Evolutionary conservation across 1,140 invertebrate genomes (phyloP).

Genomic region (Drosophila mojavensis): DNA sequence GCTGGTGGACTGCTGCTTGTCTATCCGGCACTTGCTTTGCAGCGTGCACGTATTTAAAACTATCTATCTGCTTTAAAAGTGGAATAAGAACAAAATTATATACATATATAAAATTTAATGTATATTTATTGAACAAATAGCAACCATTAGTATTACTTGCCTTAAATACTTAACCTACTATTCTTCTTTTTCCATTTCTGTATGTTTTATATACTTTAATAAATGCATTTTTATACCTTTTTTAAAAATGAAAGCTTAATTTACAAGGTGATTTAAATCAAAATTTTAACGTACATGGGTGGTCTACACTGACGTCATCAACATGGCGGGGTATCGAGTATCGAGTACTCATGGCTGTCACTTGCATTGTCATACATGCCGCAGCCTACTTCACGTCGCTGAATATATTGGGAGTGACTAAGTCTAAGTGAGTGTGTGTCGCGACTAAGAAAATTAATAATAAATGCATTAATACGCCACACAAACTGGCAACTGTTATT

Average conservation of each 20-base stretch:
- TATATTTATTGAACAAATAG: conserved; percentile 28
- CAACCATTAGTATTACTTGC: conserved; percentile 64
- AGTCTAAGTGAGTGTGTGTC: conserved; percentile 70
- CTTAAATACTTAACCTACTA: conserved; percentile 58
- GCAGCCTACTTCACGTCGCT: conserved; percentile 57
- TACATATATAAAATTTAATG: neutral
- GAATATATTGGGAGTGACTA: conserved; percentile 77
- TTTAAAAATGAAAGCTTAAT: conserved; percentile 2
- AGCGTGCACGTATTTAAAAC: conserved; percentile 59
- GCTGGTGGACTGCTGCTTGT: conserved; percentile 88
- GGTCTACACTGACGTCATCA: conserved; percentile 43
- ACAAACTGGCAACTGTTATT: conserved; percentile 35
- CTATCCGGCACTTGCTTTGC: conserved; percentile 88
- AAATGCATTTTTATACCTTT: conserved; percentile 41
- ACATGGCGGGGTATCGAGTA: conserved; percentile 36
- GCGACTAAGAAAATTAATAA: conserved; percentile 76
- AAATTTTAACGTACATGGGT: conserved; percentile 8
- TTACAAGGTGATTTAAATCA: neutral
- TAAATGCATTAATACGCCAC: conserved; percentile 56
- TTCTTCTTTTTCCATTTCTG: conserved; percentile 46
- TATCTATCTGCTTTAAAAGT: conserved; percentile 31
- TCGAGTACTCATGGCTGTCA: conserved; percentile 46
- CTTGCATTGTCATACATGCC: conserved; percentile 52
- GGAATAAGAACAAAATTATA: conserved; percentile 47
- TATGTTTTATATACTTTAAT: conserved; percentile 51